A percentile compares a stretch with the other conserved stretches of the same genome.
Conservation (phyloP, 2,888 invertebrate genomes). For the Falcaria lacertinaria region DNA sequence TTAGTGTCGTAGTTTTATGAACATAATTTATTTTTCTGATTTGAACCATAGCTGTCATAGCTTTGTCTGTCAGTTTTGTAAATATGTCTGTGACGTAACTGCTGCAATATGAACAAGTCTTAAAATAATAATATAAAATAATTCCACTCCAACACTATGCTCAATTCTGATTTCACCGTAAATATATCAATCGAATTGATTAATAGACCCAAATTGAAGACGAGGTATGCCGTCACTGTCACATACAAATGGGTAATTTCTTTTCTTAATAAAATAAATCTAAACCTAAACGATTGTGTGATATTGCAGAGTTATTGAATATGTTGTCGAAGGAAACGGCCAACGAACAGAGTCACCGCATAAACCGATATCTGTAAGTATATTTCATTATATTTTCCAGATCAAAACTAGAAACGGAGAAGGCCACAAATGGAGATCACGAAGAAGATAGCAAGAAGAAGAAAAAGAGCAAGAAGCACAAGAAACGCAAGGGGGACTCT, state of each 20-base stretch:
- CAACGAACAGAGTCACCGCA: constrained; percentile 12
- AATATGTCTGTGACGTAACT: too few relatives aligned
- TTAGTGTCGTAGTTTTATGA: too few relatives aligned
- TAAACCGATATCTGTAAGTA: constrained; percentile 41
- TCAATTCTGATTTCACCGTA: constrained; percentile 25
- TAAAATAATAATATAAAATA: not conserved
- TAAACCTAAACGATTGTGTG: constrained; percentile 10
- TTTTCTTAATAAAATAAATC: not conserved
- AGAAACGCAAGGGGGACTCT: constrained; percentile 83
- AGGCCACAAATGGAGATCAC: constrained; percentile 35
- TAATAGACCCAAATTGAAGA: constrained; percentile 14
- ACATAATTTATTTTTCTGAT: too few relatives aligned
- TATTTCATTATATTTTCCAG: constrained; percentile 32
- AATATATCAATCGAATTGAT: constrained; percentile 34
- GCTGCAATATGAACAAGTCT: too few relatives aligned
- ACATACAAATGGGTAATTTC: constrained; percentile 12
- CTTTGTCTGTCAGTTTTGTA: too few relatives aligned
- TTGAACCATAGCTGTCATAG: too few relatives aligned
- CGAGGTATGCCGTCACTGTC: constrained; percentile 17
- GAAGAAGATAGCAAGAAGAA: constrained; percentile 65
- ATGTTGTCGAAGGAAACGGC: constrained; percentile 34
- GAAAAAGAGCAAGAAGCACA: constrained; percentile 80
- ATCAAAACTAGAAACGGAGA: constrained; percentile 30
- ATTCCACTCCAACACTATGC: constrained; percentile 15
- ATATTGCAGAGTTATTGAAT: constrained; percentile 48